Base-by-base conservation (phyloP, 2,888 invertebrate species). In the Calameuta pallipes region DNA sequence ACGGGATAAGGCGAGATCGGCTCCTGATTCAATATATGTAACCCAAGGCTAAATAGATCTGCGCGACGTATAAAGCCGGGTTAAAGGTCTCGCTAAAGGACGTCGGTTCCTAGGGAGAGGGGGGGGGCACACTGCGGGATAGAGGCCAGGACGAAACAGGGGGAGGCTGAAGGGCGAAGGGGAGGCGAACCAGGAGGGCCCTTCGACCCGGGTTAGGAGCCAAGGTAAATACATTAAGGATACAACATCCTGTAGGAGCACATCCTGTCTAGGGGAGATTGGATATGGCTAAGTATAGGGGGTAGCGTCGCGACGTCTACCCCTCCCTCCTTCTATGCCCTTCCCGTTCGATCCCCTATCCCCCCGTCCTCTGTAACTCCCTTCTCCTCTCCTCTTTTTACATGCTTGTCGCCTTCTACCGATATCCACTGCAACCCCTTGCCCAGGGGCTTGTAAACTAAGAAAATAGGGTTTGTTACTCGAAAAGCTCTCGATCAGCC, bases 191-290 rank as follows among this genome's bases (percentile, higher is more conserved):
- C 74, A 36, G 12, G 74, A 74, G 74, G 1, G 74, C 33, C 74
- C 35, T 86, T 87, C 87, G 85, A 89, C 84, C 87, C 84, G 87
- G 87, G 88, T 88, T 89, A 87, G 87, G 85, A 88, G 88, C 87
- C 83, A 90, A 88, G 88, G 89, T 89, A 90, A 90, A 90, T 89
- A 90, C 90, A 90, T 90, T 90, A 90, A 87, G 89, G 88, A 87
- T 88, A 88, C 87, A 87, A 88, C 87, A 87, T 90, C 86, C 88
- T 85, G 87, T 83, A 86, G 87, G 87, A 89, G 88, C 87, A 85
- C 86, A 86, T 87, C 86, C 86, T 85, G 85, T 86, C 84, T 86
- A 82, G 83, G 85, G 83, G 83, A 83, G 83, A 81, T 83, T 83
- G 81, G 81, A 82, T 81, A 81, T 79, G 82, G 81, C 83, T 79